Conservation (phyloP, 2,113 vertebrate genomes). For the Bucco capensis region DNA sequence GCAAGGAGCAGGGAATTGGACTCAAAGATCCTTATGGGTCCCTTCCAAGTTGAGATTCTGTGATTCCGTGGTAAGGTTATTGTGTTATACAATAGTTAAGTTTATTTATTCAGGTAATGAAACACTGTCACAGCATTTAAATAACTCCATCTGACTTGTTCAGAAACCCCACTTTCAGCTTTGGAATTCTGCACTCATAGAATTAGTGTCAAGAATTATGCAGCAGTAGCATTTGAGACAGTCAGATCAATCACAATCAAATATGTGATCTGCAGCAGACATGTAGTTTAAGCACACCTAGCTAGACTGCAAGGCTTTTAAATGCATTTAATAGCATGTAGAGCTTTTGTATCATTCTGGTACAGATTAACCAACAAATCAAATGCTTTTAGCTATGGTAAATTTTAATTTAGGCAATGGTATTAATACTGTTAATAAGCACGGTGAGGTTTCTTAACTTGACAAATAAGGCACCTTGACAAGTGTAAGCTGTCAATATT, state of each 20-base stretch:
- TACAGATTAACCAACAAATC: background rate
- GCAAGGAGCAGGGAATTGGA: background rate
- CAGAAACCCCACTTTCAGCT: background rate
- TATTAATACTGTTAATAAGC: background rate
- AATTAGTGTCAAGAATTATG: background rate
- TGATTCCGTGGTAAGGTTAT: background rate
- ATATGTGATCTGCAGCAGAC: background rate
- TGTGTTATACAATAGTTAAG: background rate
- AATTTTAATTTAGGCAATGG: background rate
- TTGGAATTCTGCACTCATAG: background rate
- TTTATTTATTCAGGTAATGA: background rate
- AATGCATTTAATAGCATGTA: background rate
- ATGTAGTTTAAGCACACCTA: background rate
- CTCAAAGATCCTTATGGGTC: background rate
- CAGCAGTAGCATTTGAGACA: background rate
- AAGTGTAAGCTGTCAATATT: conserved; percentile 8
- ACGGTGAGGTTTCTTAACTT: background rate
- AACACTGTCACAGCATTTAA: conserved; percentile 3
- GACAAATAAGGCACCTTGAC: background rate
- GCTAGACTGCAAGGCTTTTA: background rate
- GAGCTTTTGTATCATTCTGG: background rate
- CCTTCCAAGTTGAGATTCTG: background rate
- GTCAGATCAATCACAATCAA: background rate
- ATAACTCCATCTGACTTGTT: background rate
- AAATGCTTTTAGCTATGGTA: background rate